These are phyloP conservation scores for Poecilus cupreus DNA, from an alignment of 2,888 invertebrate genomes.

Conservation along the genomic window DNA sequence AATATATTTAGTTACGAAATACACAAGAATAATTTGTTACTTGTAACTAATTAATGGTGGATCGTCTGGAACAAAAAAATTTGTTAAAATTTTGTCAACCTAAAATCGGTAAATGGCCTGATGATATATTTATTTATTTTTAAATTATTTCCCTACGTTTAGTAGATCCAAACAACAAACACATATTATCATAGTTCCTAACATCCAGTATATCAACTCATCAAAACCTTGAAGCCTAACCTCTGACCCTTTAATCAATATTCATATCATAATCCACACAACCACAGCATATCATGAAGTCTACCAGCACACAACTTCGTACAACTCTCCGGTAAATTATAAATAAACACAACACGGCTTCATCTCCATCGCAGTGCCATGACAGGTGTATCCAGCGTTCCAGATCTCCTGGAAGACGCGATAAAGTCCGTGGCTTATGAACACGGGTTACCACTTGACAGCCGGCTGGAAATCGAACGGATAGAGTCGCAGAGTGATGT, in stretches of 20 bases:
- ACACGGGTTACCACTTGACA: conserved; percentile 5
- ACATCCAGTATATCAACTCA: not conserved
- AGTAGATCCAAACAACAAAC: not conserved
- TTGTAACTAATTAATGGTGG: no score
- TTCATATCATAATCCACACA: not conserved
- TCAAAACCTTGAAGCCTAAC: conserved; percentile 7
- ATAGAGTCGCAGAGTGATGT: conserved; percentile 23
- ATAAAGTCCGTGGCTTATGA: not conserved
- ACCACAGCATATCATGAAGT: not conserved
- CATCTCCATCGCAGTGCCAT: not conserved
- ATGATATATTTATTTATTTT: no score
- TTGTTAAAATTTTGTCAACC: no score
- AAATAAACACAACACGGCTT: not conserved
- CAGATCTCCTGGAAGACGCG: conserved; percentile 2
- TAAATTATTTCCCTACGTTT: no score
- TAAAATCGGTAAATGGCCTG: no score
- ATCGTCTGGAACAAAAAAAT: no score
- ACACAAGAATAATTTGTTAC: no score
- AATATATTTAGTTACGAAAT: no score
- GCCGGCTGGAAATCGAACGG: not conserved
- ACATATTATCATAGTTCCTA: not conserved
- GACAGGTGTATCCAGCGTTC: not conserved
- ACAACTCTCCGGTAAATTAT: not conserved
- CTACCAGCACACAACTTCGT: no score
- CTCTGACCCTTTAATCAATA: conserved; percentile 19